These are phyloP conservation scores for Enhydra lutris DNA, from an alignment of 2,113 vertebrate genomes.

Conservation along the genomic window DNA sequence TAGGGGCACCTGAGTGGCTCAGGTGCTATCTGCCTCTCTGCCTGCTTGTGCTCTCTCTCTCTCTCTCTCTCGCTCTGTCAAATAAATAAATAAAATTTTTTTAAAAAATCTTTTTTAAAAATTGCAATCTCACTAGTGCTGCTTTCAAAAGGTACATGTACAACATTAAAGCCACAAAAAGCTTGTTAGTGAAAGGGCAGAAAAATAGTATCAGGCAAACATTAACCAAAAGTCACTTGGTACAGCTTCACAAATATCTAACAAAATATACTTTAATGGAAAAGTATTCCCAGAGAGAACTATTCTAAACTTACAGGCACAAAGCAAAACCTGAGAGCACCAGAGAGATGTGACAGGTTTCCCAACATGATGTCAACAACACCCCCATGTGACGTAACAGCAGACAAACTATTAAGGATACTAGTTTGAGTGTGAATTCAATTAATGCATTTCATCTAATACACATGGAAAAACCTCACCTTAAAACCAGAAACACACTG, in stretches of 20 bases:
- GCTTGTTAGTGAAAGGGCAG: background rate
- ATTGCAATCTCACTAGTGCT: background rate
- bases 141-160: background rate
- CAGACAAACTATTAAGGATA: background rate
- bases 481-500: background rate
- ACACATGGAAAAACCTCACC: background rate
- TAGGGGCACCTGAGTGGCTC: too few species aligned
- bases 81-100: too few species aligned
- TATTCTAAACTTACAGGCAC: background rate
- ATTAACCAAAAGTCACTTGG: background rate
- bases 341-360: background rate
- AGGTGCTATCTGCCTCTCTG: too few species aligned
- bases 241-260: background rate
- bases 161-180: background rate
- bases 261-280: background rate
- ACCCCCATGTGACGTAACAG: background rate
- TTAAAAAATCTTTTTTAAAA: background rate
- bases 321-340: background rate
- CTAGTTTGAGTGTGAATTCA: background rate
- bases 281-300: background rate
- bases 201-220: background rate
- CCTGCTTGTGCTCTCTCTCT: too few species aligned
- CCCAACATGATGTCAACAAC: background rate
- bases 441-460: background rate
- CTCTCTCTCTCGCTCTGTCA: too few species aligned